phyloP scores from a whole-genome alignment of 1,140 invertebrate genomes.

The Berghia stephanieae region DNA sequence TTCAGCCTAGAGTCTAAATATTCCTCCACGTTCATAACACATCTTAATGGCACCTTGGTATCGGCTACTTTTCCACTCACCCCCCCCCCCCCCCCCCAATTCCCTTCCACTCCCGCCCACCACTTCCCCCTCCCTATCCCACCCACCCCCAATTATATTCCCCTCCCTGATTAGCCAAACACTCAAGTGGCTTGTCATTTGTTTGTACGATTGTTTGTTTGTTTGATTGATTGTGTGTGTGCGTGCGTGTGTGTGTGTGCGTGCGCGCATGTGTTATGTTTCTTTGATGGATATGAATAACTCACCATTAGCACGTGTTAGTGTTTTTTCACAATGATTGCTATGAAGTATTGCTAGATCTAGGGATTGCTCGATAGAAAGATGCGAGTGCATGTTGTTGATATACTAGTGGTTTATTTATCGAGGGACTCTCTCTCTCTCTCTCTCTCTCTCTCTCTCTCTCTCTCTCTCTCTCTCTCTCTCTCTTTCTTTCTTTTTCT shows the following conservation, averaged over 20 bases:
- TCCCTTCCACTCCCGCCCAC: neutral
- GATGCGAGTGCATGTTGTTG: slow-evolving; percentile 63
- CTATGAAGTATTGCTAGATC: slow-evolving; percentile 53
- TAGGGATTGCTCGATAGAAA: slow-evolving; percentile 45
- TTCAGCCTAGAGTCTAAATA: too few relatives aligned
- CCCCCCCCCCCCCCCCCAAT: too few relatives aligned
- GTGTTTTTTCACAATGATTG: neutral
- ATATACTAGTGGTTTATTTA: slow-evolving; percentile 68
- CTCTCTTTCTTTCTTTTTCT: neutral
- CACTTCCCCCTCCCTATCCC: too few relatives aligned
- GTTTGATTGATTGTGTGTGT: neutral
- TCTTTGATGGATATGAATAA: neutral
- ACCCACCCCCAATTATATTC: too few relatives aligned
- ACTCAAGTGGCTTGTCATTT: too few relatives aligned
- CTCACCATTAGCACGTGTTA: neutral
- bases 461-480: slow-evolving; percentile 16
- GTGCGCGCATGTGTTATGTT: neutral
- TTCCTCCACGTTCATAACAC: too few relatives aligned
- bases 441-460: slow-evolving; percentile 10
- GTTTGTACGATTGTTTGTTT: neutral
- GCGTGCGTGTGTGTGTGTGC: neutral
- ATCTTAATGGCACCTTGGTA: too few relatives aligned
- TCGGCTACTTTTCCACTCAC: too few relatives aligned
- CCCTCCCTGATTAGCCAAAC: too few relatives aligned
- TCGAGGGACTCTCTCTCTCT: neutral